A percentile compares a stretch with the other conserved stretches of the same genome.
phyloP scores from a whole-genome alignment of 2,797 vertebrate species.

The Pipistrellus kuhlii region DNA sequence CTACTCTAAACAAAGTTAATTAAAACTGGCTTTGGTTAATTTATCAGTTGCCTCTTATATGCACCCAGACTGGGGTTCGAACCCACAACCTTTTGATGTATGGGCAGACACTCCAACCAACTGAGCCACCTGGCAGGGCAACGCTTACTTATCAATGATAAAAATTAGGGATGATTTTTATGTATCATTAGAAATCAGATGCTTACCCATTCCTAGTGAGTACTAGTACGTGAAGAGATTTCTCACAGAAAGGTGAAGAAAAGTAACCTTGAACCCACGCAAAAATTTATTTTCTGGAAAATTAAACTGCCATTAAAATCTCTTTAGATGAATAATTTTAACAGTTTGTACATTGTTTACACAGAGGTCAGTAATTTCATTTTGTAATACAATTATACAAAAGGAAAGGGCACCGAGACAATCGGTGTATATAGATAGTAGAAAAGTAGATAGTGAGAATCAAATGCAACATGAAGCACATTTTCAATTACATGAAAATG shows the following conservation, averaged over 20 bases:
- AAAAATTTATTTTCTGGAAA: conserved; percentile 81
- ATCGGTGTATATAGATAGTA: conserved; percentile 88
- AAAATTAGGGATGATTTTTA: conserved; percentile 79
- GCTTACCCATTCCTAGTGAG: conserved; percentile 62
- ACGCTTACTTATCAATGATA: conserved; percentile 70
- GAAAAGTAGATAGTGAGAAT: conserved; percentile 84
- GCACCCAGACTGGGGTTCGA: background rate
- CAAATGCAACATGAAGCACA: conserved; percentile 84
- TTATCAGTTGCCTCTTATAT: background rate
- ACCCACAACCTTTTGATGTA: background rate
- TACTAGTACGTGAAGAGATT: conserved; percentile 73
- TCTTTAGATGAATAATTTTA: conserved; percentile 86
- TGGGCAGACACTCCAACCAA: background rate
- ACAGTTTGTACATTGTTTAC: conserved; percentile 88
- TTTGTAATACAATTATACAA: conserved; percentile 86
- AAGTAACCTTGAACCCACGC: conserved; percentile 72
- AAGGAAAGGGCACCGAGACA: conserved; percentile 92
- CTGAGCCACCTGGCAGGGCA: background rate
- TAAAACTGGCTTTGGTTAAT: conserved; percentile 48
- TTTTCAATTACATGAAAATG: conserved; percentile 77
- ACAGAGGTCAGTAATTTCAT: conserved; percentile 85
- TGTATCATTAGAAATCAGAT: conserved; percentile 75
- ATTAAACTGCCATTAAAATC: conserved; percentile 81
- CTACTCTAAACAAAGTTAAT: conserved; percentile 57
- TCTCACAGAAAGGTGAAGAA: conserved; percentile 61